phyloP scores from a whole-genome alignment of 2,888 invertebrate genomes.

The Coremacera marginata region DNA sequence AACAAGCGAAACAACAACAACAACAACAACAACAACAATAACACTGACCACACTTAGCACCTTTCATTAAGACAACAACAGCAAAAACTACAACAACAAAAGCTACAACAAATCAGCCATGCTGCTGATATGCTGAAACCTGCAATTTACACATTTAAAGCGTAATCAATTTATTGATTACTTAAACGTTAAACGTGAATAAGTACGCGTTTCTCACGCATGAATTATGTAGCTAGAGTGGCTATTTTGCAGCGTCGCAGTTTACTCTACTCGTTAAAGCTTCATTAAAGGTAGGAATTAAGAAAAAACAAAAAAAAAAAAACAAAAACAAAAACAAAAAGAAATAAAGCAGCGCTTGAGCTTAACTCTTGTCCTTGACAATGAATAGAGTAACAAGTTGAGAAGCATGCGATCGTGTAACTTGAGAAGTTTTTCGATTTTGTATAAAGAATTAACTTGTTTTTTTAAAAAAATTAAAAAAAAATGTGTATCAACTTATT shows the following conservation, averaged over 20 bases:
- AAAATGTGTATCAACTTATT: not conserved
- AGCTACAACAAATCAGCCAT: too few species aligned
- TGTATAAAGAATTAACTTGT: not conserved
- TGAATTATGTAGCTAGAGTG: slow-evolving; percentile 17
- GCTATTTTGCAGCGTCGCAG: not conserved
- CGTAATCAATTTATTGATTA: slow-evolving; percentile 27
- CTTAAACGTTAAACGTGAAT: slow-evolving; percentile 15
- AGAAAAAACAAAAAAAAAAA: not conserved
- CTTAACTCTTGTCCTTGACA: slow-evolving; percentile 50
- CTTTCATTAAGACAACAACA: not conserved
- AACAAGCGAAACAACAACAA: too few species aligned
- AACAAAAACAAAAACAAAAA: not conserved
- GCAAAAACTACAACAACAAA: too few species aligned
- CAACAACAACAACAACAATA: too few species aligned
- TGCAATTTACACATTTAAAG: slow-evolving; percentile 20
- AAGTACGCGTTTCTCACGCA: slow-evolving; percentile 24
- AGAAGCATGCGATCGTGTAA: slow-evolving; percentile 5
- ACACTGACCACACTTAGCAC: slow-evolving; percentile 39
- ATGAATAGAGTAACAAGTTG: slow-evolving; percentile 40
- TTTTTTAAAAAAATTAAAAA: not conserved
- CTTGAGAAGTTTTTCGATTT: not conserved
- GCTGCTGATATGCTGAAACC: not conserved
- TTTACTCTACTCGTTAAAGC: not conserved
- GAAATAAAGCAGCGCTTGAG: not conserved
- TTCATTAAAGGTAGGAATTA: not conserved